phyloP scores from a whole-genome alignment of 2,113 vertebrate species.

The Poecilia latipinna region DNA sequence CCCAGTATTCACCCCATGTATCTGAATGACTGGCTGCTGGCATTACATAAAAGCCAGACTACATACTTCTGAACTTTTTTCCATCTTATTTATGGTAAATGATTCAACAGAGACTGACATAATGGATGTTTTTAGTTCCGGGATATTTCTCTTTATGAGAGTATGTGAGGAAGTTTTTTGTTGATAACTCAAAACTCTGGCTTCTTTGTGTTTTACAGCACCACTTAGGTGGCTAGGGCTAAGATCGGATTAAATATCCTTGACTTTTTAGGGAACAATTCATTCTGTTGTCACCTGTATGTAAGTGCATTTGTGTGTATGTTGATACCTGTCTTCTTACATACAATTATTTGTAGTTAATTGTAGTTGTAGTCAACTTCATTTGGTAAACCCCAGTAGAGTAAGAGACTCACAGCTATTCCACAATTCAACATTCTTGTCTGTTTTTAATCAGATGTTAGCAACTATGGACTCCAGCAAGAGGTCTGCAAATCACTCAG shows the following conservation, averaged over 20 bases:
- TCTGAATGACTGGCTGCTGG: slow-evolving; percentile 63
- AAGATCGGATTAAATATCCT: neutral
- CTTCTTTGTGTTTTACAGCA: slow-evolving; percentile 9
- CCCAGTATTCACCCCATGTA: slow-evolving; percentile 67
- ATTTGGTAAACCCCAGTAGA: slow-evolving; percentile 50
- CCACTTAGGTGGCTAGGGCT: neutral
- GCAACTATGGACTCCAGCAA: slow-evolving; percentile 71
- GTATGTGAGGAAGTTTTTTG: neutral
- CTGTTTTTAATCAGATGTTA: slow-evolving; percentile 67
- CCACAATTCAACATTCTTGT: slow-evolving; percentile 55
- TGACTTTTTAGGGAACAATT: neutral
- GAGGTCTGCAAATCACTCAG: slow-evolving; percentile 42
- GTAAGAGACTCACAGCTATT: slow-evolving; percentile 38
- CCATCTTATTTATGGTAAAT: slow-evolving; percentile 70
- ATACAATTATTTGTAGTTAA: slow-evolving; percentile 57
- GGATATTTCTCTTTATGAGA: slow-evolving; percentile 32
- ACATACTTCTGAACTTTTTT: slow-evolving; percentile 62
- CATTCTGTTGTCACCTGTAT: neutral
- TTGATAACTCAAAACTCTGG: slow-evolving; percentile 32
- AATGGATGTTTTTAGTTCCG: slow-evolving; percentile 64
- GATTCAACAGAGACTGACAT: slow-evolving; percentile 68
- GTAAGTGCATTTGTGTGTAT: neutral
- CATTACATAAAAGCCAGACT: slow-evolving; percentile 70
- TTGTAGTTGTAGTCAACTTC: slow-evolving; percentile 48
- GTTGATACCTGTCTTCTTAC: neutral